Conservation (phyloP, 2,797 vertebrate species). For the Sebastes diaconus region DNA sequence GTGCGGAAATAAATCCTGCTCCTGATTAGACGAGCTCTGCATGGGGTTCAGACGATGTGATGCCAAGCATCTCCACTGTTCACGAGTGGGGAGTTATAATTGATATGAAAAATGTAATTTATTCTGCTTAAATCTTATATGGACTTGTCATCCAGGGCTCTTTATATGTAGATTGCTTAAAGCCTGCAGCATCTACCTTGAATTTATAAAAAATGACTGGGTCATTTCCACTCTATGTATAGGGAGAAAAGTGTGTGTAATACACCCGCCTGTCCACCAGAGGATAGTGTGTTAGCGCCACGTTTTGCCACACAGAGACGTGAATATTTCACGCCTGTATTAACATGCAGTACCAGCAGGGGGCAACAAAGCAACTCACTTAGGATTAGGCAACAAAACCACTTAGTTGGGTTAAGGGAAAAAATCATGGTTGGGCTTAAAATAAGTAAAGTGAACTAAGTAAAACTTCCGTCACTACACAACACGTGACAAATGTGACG, state of each 20-base stretch:
- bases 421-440: neutral
- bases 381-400: neutral
- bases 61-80: conserved; percentile 39
- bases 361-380: neutral
- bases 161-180: conserved; percentile 1
- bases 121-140: conserved; percentile 22
- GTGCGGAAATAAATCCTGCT: conserved; percentile 51
- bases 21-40: conserved; percentile 52
- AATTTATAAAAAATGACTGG: neutral
- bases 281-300: too few species aligned
- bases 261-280: too few species aligned
- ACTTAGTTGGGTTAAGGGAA: neutral
- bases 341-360: neutral
- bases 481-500: accelerated
- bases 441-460: neutral
- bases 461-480: neutral
- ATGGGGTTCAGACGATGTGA: conserved; percentile 18
- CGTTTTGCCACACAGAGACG: neutral
- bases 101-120: conserved; percentile 35
- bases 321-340: neutral
- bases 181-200: neutral
- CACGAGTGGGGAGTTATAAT: conserved; percentile 33
- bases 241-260: neutral
- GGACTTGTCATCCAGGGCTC: neutral
- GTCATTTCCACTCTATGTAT: neutral